A percentile compares a stretch with the other conserved stretches of the same genome.
Evolutionary conservation across 2,113 vertebrate genomes (phyloP).

Genomic region (Xenotilapia caudafasciata): DNA sequence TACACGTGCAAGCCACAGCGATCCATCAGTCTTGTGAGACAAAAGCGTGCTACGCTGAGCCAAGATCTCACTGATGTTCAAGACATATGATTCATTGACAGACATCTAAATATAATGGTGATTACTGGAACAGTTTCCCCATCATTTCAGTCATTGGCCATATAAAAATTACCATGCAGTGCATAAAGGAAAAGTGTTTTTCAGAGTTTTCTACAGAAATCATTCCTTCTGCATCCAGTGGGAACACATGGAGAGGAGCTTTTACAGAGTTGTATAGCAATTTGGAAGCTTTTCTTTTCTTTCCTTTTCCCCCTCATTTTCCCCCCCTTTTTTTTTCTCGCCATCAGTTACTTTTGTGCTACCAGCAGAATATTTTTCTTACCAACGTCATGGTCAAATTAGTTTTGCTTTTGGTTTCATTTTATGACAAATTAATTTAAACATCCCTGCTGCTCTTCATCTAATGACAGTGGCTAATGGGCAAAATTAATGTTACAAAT

Average conservation of each 20-base stretch:
- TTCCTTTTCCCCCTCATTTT: neutral
- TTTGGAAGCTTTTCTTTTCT: neutral
- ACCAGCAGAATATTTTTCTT: neutral
- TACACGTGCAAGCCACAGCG: neutral
- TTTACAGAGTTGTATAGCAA: neutral
- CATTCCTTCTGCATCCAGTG: neutral
- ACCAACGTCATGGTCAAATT: neutral
- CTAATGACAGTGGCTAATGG: neutral
- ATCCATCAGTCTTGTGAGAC: neutral
- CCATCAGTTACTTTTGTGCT: neutral
- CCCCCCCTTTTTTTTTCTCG: neutral
- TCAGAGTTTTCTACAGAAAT: neutral
- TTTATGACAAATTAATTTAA: neutral
- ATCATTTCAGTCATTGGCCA: neutral
- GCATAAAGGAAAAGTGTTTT: neutral
- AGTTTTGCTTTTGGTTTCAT: neutral
- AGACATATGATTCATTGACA: neutral
- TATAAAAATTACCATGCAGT: neutral
- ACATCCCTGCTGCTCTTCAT: neutral
- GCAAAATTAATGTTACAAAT: neutral
- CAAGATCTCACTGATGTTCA: constrained; percentile 1
- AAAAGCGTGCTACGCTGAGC: neutral
- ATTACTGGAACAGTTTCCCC: neutral
- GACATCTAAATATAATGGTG: neutral
- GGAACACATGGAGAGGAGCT: neutral